Evolutionary conservation across 2,888 invertebrate species (phyloP).

Genomic region (Drosophila colorata): DNA sequence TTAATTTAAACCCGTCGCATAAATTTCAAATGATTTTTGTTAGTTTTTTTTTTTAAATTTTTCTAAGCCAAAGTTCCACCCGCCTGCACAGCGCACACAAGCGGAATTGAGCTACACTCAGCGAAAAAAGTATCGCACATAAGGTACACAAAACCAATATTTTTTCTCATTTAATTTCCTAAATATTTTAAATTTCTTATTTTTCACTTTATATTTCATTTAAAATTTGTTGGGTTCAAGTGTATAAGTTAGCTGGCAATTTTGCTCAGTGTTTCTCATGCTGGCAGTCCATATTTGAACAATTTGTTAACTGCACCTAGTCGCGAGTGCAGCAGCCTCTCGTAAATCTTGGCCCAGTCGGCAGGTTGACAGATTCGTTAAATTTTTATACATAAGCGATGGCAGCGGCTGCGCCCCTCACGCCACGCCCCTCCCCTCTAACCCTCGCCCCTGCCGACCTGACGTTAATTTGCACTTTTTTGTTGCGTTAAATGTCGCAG

Average conservation of each 20-base stretch:
- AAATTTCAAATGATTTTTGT: constrained; percentile 60
- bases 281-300: constrained; percentile 59
- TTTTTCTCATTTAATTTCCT: too few relatives aligned
- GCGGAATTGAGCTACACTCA: constrained; percentile 29
- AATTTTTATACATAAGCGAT: constrained; percentile 67
- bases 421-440: background rate
- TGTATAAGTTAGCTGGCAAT: background rate
- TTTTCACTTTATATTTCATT: too few relatives aligned
- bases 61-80: constrained; percentile 39
- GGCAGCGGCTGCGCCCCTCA: constrained; percentile 27
- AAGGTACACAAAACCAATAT: background rate
- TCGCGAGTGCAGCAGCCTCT: constrained; percentile 55
- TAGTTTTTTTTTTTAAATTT: constrained; percentile 6
- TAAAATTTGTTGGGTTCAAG: too few relatives aligned
- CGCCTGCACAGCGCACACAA: constrained; percentile 35
- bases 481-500: constrained; percentile 75
- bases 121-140: background rate
- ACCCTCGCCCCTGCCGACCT: background rate
- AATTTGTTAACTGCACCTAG: constrained; percentile 81
- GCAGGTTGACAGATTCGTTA: constrained; percentile 83
- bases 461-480: constrained; percentile 59
- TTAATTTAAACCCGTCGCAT: constrained; percentile 73
- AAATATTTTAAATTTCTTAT: too few relatives aligned
- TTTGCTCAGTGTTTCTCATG: constrained; percentile 27
- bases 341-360: constrained; percentile 81